A percentile compares a stretch with the other conserved stretches of the same genome.
Evolutionary conservation across 2,113 vertebrate species (phyloP).

Genomic region (Petromus typicus): DNA sequence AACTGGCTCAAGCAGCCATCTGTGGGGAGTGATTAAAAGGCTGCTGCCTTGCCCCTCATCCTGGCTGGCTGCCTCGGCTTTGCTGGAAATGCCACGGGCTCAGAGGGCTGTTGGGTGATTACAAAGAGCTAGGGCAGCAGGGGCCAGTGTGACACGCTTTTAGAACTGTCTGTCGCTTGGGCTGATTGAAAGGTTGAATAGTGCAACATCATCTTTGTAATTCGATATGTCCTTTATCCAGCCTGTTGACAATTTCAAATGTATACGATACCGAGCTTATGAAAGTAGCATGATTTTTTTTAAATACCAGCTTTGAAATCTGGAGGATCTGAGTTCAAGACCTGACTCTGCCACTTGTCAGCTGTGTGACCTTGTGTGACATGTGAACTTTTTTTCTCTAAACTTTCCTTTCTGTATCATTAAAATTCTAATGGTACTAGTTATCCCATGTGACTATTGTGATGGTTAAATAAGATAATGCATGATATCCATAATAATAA

Average conservation of each 20-base stretch:
- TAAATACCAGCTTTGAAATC: slow-evolving; percentile 7
- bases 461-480: neutral
- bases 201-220: neutral
- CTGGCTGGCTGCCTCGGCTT: slow-evolving; percentile 23
- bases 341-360: neutral
- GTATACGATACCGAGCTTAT: neutral
- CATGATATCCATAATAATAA: neutral
- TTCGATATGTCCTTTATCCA: slow-evolving; percentile 1
- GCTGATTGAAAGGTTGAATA: slow-evolving; percentile 53
- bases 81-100: slow-evolving; percentile 52
- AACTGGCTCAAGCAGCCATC: slow-evolving; percentile 37
- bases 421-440: neutral
- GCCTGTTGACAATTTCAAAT: slow-evolving; percentile 11
- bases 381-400: neutral
- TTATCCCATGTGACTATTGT: neutral
- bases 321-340: neutral
- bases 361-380: neutral
- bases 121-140: slow-evolving; percentile 30
- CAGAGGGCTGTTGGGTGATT: neutral
- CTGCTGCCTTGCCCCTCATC: neutral
- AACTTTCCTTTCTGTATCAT: neutral
- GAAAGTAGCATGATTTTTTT: neutral
- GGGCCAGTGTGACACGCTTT: slow-evolving; percentile 47
- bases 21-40: slow-evolving; percentile 22
- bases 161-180: slow-evolving; percentile 62